phyloP scores from a whole-genome alignment of 1,140 invertebrate genomes.

The Lasaia peninsularis region DNA sequence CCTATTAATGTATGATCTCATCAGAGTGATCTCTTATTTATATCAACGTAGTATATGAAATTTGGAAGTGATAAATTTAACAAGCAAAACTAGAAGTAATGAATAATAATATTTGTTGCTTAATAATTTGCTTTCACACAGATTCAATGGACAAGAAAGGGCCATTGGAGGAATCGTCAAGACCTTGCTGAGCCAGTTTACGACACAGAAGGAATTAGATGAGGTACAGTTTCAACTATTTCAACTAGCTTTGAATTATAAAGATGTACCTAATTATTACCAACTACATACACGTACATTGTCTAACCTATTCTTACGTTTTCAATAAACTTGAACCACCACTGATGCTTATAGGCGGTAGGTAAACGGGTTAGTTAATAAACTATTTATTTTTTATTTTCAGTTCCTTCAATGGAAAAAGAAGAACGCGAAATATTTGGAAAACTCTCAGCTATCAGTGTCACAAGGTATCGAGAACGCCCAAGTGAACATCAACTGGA shows the following conservation, averaged over 20 bases:
- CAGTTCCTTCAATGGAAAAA: conserved; percentile 57
- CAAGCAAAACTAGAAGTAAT: no score
- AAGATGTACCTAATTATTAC: no score
- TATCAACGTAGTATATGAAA: no score
- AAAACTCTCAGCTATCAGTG: conserved; percentile 41
- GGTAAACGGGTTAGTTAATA: background rate
- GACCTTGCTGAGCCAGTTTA: conserved; percentile 52
- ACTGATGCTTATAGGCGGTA: no score
- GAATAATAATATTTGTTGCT: background rate
- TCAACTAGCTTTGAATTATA: no score
- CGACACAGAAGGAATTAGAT: conserved; percentile 52
- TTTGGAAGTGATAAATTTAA: no score
- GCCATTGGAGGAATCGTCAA: conserved; percentile 48
- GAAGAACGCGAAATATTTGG: conserved; percentile 45
- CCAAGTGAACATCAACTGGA: conserved; percentile 59
- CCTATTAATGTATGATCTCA: no score
- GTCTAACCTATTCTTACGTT: no score
- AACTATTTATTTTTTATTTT: conserved; percentile 4
- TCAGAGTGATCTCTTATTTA: no score
- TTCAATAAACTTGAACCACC: no score
- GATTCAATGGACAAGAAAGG: conserved; percentile 46
- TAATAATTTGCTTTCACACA: conserved; percentile 22
- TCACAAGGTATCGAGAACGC: conserved; percentile 57
- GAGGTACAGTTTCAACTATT: conserved; percentile 34
- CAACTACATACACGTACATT: no score